Evolutionary conservation across 1,140 invertebrate genomes (phyloP), one percentile per base, ranked within the genome.

Genomic region (Drosophila auraria): DNA sequence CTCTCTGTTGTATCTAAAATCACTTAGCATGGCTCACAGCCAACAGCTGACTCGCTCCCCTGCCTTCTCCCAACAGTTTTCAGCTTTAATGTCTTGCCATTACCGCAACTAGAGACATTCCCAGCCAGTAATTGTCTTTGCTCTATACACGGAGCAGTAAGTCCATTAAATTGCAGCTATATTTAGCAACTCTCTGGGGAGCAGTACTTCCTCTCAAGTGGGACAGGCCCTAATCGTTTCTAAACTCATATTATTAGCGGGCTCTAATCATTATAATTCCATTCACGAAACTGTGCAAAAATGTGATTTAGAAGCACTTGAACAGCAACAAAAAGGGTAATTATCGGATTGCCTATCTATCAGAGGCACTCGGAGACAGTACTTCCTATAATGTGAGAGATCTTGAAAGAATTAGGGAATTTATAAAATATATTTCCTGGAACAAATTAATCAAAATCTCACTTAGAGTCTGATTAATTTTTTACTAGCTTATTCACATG

Each of bases 11-110:
- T 69, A 45, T 68, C 30, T 70, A 50, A 45, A 69, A 69, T 47
- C 68, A 69, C 62, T 53, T 47, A 25, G 72, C 54, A 54, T 69
- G 57, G 63, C 75, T 40, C 54, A 17, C 38, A 57, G 73, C 62
- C 74, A 78, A 78, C 75, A 78, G 75, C 75, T 78, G 75, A 78
- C 51, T 70, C 25, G 12, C 42, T 51, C 25, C 62, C 33, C 54
- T 23, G 11, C 6, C 53, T 3, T 17, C 7, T 2, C 1, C 33
- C 17, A 12, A 2, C 62, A 27, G 20, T 12, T 40, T 63, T 42
- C 11, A 56, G 27, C 30, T 56, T 57, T 44, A 57, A 65, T 65
- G 36, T 15, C 36, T 42, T 45, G 58, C 42, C 25, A 44, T 59
- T 59, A 44, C 33, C 12, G 25, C 49, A 38, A 47, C 45, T 53